Evolutionary conservation across 2,888 invertebrate species (phyloP).

Genomic region (Synanthedon formicaeformis): DNA sequence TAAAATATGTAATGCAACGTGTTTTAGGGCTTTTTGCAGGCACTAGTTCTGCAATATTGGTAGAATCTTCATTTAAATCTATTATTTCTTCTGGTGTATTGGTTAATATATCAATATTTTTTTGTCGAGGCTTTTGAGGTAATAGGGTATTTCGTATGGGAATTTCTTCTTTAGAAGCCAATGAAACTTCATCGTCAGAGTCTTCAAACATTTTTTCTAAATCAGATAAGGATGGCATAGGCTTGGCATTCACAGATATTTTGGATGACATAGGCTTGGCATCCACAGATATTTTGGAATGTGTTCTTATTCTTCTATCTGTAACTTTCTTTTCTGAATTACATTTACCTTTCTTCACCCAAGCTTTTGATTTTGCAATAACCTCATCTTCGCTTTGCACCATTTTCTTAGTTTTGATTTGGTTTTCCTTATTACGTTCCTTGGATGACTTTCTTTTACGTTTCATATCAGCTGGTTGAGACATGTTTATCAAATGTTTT

Average conservation of each 20-base stretch:
- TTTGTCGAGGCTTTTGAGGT: background rate
- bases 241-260: conserved; percentile 20
- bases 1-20: conserved; percentile 20
- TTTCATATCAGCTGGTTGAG: background rate
- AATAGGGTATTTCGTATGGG: background rate
- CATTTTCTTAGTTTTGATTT: background rate
- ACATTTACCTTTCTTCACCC: background rate
- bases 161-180: background rate
- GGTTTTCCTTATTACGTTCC: background rate
- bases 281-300: conserved; percentile 15
- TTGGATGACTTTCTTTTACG: background rate
- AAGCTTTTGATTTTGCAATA: background rate
- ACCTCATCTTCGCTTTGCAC: too few relatives aligned
- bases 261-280: conserved; percentile 24
- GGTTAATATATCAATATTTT: conserved; percentile 10
- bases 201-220: conserved; percentile 26
- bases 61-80: conserved; percentile 5
- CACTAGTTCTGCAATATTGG: conserved; percentile 10
- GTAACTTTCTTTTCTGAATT: background rate
- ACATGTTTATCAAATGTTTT: background rate
- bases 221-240: conserved; percentile 26
- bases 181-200: conserved; percentile 9
- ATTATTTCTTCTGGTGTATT: conserved; percentile 7
- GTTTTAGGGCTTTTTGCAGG: conserved; percentile 21
- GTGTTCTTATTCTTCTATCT: background rate